Percentiles rank a stretch among this genome's conserved stretches.
These are phyloP conservation scores for Euproctis similis DNA, from an alignment of 2,888 invertebrate species.

Conservation along the genomic window DNA sequence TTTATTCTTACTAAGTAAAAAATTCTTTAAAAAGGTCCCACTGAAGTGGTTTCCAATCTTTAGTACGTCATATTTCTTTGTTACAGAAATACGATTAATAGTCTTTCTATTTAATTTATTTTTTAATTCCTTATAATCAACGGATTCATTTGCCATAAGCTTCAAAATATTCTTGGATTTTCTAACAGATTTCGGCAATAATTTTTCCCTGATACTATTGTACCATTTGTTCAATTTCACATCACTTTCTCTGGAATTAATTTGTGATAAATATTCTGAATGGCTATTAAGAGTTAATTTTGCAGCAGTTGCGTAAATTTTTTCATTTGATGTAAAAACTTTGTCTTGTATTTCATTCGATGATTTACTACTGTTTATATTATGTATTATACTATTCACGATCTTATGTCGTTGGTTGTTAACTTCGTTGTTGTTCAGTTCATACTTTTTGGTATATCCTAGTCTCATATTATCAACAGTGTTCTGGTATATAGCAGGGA, in stretches of 20 bases:
- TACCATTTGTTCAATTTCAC: constrained; percentile 25
- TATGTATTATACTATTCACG: neutral
- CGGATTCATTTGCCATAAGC: constrained; percentile 5
- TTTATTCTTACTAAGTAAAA: constrained; percentile 1
- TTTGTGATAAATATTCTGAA: constrained; percentile 2
- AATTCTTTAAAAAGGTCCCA: constrained; percentile 11
- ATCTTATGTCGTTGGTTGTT: too few relatives aligned
- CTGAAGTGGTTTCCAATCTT: constrained; percentile 17
- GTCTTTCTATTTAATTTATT: constrained; percentile 12
- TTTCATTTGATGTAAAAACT: neutral
- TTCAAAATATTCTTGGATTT: constrained; percentile 8
- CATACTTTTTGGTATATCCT: too few relatives aligned
- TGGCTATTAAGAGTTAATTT: neutral
- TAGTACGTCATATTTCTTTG: constrained; percentile 22
- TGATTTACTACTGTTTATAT: neutral
- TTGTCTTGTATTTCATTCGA: neutral
- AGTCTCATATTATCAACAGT: too few relatives aligned
- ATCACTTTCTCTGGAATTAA: constrained; percentile 11
- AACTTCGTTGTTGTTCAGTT: too few relatives aligned
- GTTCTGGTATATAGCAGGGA: neutral
- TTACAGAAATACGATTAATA: constrained; percentile 12
- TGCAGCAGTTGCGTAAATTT: neutral
- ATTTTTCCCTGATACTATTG: constrained; percentile 15
- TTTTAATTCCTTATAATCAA: neutral
- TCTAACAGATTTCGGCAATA: neutral